phyloP scores from a whole-genome alignment of 2,797 vertebrate genomes.

The Acipenser oxyrinchus region DNA sequence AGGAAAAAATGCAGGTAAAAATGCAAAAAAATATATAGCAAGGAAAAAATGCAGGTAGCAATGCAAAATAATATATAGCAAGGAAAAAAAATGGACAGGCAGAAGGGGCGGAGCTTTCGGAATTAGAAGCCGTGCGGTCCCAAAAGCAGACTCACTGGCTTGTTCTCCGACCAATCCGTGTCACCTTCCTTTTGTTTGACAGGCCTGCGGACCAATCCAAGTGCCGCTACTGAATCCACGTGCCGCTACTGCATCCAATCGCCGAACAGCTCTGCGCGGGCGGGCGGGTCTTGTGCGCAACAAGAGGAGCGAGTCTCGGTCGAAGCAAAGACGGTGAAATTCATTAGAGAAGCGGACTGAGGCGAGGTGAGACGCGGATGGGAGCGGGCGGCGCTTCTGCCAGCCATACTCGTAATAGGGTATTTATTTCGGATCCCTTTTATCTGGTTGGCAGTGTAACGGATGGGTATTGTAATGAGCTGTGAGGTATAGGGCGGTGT shows the following conservation, averaged over 20 bases:
- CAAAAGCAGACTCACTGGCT: not conserved
- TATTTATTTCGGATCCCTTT: not conserved
- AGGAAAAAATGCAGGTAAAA: too few relatives aligned
- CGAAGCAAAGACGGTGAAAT: not conserved
- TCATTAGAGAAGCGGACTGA: not conserved
- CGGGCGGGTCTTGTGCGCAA: not conserved
- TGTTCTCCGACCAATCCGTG: not conserved
- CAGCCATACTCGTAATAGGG: not conserved
- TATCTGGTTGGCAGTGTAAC: too few relatives aligned
- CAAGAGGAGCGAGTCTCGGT: not conserved
- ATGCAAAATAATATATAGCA: not conserved
- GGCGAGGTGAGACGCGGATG: not conserved
- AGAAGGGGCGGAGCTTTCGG: not conserved
- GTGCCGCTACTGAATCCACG: not conserved
- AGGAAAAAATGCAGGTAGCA: too few relatives aligned
- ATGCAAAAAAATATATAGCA: too few relatives aligned
- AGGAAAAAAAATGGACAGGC: conserved; percentile 22
- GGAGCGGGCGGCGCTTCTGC: not conserved
- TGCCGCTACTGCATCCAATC: not conserved
- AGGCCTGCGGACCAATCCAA: not conserved
- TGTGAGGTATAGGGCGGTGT: not conserved
- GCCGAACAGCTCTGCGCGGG: not conserved
- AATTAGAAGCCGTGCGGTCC: too few relatives aligned
- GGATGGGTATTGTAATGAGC: too few relatives aligned
- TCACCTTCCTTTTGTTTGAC: not conserved